Evolutionary conservation across 30 jellyfish, hydroid and myxozoan genomes (phyloP).

Genomic region (Hydra vulgaris): DNA sequence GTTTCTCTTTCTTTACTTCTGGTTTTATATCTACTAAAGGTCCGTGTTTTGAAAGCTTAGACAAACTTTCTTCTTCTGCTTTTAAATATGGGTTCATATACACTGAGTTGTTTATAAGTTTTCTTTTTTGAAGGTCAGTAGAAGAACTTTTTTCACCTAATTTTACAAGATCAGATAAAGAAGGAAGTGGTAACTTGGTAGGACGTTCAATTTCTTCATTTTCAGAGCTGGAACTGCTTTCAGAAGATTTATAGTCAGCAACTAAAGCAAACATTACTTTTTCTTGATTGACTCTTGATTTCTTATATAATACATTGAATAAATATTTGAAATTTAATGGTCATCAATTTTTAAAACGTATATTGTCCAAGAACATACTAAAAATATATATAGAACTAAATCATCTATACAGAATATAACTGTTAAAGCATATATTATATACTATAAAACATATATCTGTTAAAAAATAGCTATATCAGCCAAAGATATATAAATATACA

Average conservation of each 20-base stretch:
- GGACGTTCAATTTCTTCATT: not conserved
- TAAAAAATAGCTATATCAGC: too few relatives aligned
- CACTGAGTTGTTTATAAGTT: conserved; percentile 3
- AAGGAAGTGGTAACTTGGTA: conserved; percentile 12
- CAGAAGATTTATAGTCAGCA: conserved; percentile 26
- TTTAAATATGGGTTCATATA: conserved; percentile 17
- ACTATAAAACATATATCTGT: too few relatives aligned
- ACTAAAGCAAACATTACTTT: conserved; percentile 8
- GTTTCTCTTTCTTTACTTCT: not conserved
- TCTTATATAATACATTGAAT: too few relatives aligned
- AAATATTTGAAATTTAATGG: too few relatives aligned
- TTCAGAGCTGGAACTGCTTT: conserved; percentile 4
- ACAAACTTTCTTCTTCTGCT: conserved; percentile 8
- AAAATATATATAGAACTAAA: too few relatives aligned
- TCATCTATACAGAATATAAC: too few relatives aligned
- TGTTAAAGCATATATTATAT: too few relatives aligned
- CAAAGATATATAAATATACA: too few relatives aligned
- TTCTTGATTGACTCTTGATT: too few relatives aligned
- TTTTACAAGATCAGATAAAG: conserved; percentile 1
- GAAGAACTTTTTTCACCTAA: not conserved
- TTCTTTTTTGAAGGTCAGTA: conserved; percentile 7
- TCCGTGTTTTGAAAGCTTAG: conserved; percentile 15
- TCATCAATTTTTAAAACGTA: too few relatives aligned
- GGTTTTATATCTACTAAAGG: conserved; percentile 10
- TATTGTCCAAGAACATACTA: too few relatives aligned